Evolutionary conservation across 2,113 vertebrate species (phyloP), one percentile per base, ranked within the genome.

Genomic region (Callipepla squamata): DNA sequence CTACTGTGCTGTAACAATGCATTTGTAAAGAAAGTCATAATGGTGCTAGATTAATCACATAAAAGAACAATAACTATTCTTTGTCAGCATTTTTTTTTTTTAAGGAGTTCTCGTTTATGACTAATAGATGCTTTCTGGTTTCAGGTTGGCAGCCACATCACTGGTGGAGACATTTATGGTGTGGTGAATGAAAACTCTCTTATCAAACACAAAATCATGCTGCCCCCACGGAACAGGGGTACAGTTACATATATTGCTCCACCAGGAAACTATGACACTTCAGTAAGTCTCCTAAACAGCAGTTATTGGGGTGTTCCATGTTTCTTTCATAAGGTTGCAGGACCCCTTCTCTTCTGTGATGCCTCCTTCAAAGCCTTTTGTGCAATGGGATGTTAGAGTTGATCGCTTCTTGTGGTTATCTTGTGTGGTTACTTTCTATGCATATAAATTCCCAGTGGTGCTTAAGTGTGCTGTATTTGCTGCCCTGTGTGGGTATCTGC

Each of bases 131-230:
- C 88, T 14, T 91, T 94, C 74, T 73, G 78, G 87, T 75, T 93
- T 73, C 91, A 99, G 99, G 98, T 98, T 78, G 99, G 99, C 94
- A 99, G 99, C 97, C 99, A 99, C 94, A 98, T 99, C 96, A 99
- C 99, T 61, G 99, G 99, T 40, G 99, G 99, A 48, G 99, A 99
- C 97, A 99, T 99, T 96, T 99, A 99, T 48, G 99, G 98, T 61
- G 66, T 97, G 65, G 99, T 99, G 84, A 97, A 92, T 21, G 99
- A 99, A 95, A 99, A 99, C 93, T 99, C 99, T 4, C 99, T 99
- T 63, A 99, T 99, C 96, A 99, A 97, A 93, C 99, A 99, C 97
- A 99, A 99, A 97, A 98, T 99, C 96, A 99, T 99, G 99, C 97
- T 99, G 74, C 99, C 99, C 4, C 99, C 99, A 40, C 97, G 96